These are phyloP conservation scores for Athene noctua DNA, from an alignment of 2,113 vertebrate species.

Conservation along the genomic window DNA sequence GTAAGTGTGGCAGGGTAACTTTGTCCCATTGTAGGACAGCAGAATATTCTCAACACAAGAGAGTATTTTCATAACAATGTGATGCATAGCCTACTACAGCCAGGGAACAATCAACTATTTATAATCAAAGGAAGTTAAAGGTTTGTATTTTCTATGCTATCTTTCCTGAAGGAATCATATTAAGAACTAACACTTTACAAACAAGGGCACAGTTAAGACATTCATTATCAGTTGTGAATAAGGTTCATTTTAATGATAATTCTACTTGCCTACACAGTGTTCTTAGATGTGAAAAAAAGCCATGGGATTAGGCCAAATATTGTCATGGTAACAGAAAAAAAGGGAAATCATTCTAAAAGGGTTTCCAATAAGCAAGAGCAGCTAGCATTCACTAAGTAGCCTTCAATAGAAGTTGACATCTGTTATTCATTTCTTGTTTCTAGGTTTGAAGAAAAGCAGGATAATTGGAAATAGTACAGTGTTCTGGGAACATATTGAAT, in stretches of 20 bases:
- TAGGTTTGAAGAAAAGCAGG: constrained; percentile 70
- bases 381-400: constrained; percentile 67
- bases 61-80: background rate
- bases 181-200: constrained; percentile 16
- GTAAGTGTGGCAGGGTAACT: background rate
- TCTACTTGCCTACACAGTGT: constrained; percentile 60
- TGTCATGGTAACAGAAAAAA: constrained; percentile 75
- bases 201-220: constrained; percentile 1
- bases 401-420: constrained; percentile 74
- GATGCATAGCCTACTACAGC: background rate
- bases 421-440: constrained; percentile 78
- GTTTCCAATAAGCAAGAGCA: constrained; percentile 71
- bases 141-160: background rate
- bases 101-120: background rate
- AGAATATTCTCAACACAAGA: background rate
- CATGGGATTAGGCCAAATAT: constrained; percentile 69
- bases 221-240: constrained; percentile 51
- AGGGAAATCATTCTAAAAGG: constrained; percentile 65
- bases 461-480: constrained; percentile 73
- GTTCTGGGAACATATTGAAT: constrained; percentile 74
- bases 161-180: constrained; percentile 14
- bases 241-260: constrained; percentile 66
- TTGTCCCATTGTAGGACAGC: background rate
- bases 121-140: background rate
- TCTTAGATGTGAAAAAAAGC: constrained; percentile 53